These are phyloP conservation scores for Paelopatides confundens DNA, from an alignment of 53 echinoderm and acorn worm genomes.

Conservation along the genomic window DNA sequence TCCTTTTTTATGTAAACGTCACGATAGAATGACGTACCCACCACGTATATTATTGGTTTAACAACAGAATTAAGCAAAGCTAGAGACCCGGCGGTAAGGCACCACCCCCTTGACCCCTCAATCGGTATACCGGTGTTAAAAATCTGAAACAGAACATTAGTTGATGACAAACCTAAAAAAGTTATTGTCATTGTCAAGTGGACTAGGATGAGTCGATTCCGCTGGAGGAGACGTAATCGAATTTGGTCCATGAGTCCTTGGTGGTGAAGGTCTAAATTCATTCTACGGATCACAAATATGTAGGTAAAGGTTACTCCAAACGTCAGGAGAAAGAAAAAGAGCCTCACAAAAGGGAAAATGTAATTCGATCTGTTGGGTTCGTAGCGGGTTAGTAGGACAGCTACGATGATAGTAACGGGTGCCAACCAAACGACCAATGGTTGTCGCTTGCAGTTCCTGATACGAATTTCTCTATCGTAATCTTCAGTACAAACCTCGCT, in stretches of 20 bases:
- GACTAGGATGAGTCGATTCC: constrained; percentile 19
- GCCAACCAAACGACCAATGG: background rate
- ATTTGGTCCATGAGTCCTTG: background rate
- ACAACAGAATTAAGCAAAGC: background rate
- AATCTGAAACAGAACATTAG: background rate
- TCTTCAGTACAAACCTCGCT: constrained; percentile 9
- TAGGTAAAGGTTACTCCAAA: constrained; percentile 6
- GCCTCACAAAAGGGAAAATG: background rate
- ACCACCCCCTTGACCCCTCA: background rate
- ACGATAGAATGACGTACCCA: constrained; percentile 20
- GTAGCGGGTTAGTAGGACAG: background rate
- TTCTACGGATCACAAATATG: background rate
- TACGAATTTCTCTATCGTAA: constrained; percentile 28
- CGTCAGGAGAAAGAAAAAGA: background rate
- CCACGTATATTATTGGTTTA: constrained; percentile 25
- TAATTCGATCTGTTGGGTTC: background rate
- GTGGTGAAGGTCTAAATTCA: constrained; percentile 31
- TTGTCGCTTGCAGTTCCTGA: constrained; percentile 1
- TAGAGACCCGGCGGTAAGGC: background rate
- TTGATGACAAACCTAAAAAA: background rate
- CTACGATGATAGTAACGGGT: background rate
- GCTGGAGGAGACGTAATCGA: background rate
- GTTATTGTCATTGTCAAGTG: constrained; percentile 22
- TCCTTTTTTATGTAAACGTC: background rate
- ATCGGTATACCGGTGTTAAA: background rate